Percentiles rank a stretch among this genome's conserved stretches.
These are phyloP conservation scores for Cebus imitator DNA, from an alignment of 2,113 vertebrate species.

Conservation along the genomic window DNA sequence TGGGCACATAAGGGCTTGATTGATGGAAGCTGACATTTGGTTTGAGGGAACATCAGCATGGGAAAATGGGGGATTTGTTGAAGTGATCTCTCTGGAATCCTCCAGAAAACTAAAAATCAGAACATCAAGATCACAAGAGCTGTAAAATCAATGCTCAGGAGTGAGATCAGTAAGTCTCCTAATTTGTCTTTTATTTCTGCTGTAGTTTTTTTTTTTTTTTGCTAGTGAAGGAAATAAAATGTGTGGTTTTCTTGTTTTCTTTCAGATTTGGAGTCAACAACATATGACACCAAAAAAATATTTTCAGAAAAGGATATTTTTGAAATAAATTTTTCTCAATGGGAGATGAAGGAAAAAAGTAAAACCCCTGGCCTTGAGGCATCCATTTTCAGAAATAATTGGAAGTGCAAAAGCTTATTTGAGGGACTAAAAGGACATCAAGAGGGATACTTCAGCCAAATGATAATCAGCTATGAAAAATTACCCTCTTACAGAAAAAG, in stretches of 20 bases:
- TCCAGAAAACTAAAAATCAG: conserved; percentile 6
- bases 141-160: conserved; percentile 26
- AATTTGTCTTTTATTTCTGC: conserved; percentile 34
- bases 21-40: neutral
- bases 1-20: neutral
- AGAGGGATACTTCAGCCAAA: conserved; percentile 19
- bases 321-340: conserved; percentile 40
- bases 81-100: neutral
- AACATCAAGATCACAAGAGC: neutral
- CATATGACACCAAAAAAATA: neutral
- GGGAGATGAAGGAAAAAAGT: conserved; percentile 39
- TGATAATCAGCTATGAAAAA: conserved; percentile 47
- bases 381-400: conserved; percentile 49
- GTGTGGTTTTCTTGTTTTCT: conserved; percentile 49
- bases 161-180: neutral
- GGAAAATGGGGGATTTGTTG: neutral
- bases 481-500: neutral
- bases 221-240: neutral
- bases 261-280: conserved; percentile 61
- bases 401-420: conserved; percentile 35
- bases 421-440: neutral
- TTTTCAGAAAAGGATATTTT: conserved; percentile 59
- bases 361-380: conserved; percentile 14
- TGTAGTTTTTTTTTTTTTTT: neutral
- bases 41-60: neutral